phyloP scores from a whole-genome alignment of 2,797 vertebrate genomes.

The Pantherophis vulpinus region DNA sequence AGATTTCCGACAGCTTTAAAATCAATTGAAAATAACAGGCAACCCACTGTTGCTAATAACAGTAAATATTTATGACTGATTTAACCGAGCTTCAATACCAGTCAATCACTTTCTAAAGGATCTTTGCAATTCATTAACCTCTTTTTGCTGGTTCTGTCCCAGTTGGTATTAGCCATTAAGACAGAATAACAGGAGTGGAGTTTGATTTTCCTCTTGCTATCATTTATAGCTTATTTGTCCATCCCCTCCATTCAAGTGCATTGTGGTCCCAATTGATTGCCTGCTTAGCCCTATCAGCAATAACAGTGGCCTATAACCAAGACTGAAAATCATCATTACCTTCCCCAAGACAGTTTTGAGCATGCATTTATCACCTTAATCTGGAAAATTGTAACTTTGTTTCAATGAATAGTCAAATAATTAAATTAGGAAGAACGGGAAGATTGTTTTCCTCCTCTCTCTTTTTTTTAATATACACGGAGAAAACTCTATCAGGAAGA shows the following conservation, averaged over 20 bases:
- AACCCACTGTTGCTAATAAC: conserved; percentile 88
- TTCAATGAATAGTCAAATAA: conserved; percentile 54
- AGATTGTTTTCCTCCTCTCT: conserved; percentile 36
- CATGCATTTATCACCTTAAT: conserved; percentile 63
- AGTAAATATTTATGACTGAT: conserved; percentile 99
- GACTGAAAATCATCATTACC: conserved; percentile 79
- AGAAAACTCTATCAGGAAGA: neutral
- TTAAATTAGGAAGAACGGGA: conserved; percentile 50
- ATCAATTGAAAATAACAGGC: conserved; percentile 92
- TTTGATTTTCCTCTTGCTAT: conserved; percentile 93
- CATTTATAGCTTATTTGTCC: conserved; percentile 95
- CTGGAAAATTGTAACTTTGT: conserved; percentile 49
- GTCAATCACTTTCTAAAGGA: conserved; percentile 96
- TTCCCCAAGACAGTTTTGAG: conserved; percentile 68
- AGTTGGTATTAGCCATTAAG: conserved; percentile 95
- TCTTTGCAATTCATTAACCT: conserved; percentile 98
- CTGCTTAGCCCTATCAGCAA: conserved; percentile 98
- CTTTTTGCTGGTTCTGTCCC: conserved; percentile 91
- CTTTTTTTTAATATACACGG: neutral
- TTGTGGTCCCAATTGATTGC: conserved; percentile 95
- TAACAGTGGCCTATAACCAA: conserved; percentile 83
- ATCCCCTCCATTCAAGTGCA: conserved; percentile 91
- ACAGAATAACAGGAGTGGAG: conserved; percentile 77
- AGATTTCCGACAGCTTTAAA: conserved; percentile 80
- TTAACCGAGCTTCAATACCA: conserved; percentile 92